These are phyloP conservation scores for Lithophane ornitopus DNA, from an alignment of 2,888 invertebrate species.

Conservation along the genomic window DNA sequence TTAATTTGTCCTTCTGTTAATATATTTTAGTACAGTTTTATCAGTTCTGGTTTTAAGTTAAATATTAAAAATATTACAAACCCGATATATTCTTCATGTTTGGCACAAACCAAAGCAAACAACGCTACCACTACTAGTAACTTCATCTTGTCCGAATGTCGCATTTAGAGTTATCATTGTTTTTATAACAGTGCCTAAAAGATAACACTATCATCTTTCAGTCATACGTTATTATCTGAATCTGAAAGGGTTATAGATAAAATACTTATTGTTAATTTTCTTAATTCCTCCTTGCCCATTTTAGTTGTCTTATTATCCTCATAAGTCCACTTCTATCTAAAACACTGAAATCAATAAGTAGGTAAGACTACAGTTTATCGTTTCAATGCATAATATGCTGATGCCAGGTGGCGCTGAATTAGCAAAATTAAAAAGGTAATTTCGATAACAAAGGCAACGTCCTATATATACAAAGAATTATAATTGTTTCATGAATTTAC, in stretches of 20 bases:
- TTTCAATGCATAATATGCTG: neutral
- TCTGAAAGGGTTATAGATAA: slow-evolving; percentile 21
- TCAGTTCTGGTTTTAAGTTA: neutral
- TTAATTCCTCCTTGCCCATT: neutral
- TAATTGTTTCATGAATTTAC: neutral
- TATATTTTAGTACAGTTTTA: no score
- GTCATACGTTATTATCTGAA: slow-evolving; percentile 16
- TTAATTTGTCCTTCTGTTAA: no score
- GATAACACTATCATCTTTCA: slow-evolving; percentile 29
- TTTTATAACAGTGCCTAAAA: slow-evolving; percentile 26
- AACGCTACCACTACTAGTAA: slow-evolving; percentile 60
- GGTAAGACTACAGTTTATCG: neutral
- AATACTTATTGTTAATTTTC: neutral
- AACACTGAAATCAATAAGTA: neutral
- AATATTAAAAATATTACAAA: slow-evolving; percentile 61
- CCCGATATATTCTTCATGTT: slow-evolving; percentile 83
- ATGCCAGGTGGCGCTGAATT: neutral
- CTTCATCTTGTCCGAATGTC: slow-evolving; percentile 29
- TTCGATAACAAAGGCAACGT: neutral
- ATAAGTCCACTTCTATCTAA: no score
- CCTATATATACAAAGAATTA: no score
- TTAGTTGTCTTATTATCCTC: no score
- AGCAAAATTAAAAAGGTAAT: neutral
- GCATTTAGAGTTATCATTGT: slow-evolving; percentile 10
- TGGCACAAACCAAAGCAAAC: slow-evolving; percentile 75